A percentile compares a stretch with the other conserved stretches of the same genome.
phyloP scores from a whole-genome alignment of 2,888 invertebrate species.

The Limnephilus auricula region DNA sequence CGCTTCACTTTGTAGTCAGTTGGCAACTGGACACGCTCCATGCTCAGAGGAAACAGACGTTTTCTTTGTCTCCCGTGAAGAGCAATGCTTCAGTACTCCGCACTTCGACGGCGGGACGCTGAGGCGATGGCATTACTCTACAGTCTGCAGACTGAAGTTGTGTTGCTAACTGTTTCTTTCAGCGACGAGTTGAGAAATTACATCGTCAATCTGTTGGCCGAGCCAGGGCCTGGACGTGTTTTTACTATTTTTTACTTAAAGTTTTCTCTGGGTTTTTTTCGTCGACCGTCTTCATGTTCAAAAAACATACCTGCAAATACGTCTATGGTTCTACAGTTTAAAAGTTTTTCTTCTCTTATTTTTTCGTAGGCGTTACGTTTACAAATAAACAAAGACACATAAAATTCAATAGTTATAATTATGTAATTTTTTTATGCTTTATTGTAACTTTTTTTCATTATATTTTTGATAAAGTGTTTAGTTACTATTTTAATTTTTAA shows the following conservation, averaged over 20 bases:
- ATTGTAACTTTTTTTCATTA: no score
- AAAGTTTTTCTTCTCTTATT: neutral
- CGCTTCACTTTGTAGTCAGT: constrained; percentile 6
- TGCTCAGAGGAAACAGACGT: constrained; percentile 21
- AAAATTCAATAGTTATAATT: no score
- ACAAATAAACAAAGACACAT: no score
- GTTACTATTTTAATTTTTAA: no score
- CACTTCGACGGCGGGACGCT: neutral
- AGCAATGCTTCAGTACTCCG: neutral
- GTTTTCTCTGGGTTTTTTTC: neutral
- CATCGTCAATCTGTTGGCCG: neutral
- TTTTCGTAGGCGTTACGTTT: no score
- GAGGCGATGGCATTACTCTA: neutral
- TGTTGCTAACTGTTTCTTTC: neutral
- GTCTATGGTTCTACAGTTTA: neutral
- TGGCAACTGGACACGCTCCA: constrained; percentile 7
- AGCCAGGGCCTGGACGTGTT: neutral
- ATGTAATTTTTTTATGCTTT: no score
- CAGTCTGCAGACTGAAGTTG: neutral
- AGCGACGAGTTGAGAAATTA: neutral
- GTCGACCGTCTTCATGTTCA: neutral
- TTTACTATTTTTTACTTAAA: neutral
- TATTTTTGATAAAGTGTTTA: no score
- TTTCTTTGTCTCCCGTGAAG: constrained; percentile 25
- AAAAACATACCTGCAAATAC: neutral